Conservation (phyloP, 2,888 invertebrate genomes). For the Leptinotarsa juncta region DNA sequence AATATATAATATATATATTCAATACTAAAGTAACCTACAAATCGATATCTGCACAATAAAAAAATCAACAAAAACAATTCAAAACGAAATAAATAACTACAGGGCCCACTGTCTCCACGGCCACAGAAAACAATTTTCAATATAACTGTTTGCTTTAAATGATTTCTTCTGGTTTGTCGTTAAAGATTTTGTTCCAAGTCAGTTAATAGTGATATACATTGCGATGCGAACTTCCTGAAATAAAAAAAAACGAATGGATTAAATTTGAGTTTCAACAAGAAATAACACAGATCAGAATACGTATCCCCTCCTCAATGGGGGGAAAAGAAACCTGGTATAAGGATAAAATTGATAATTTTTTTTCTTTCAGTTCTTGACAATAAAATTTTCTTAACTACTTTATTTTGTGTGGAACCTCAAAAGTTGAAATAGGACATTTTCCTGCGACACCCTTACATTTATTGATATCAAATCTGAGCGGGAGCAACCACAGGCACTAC, state of each 20-base stretch:
- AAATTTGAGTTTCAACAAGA: not conserved
- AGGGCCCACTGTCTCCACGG: not conserved
- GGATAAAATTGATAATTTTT: too few relatives aligned
- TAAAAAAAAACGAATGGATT: not conserved
- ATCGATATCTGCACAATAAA: constrained; percentile 13
- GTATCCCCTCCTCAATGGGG: too few relatives aligned
- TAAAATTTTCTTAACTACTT: too few relatives aligned
- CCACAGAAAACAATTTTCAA: constrained; percentile 14
- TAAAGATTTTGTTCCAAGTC: not conserved
- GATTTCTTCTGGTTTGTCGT: not conserved
- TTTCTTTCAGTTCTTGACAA: too few relatives aligned
- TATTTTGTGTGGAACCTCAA: too few relatives aligned
- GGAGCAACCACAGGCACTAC: too few relatives aligned
- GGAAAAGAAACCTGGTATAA: too few relatives aligned
- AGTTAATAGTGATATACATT: constrained; percentile 24
- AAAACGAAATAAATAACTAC: constrained; percentile 13
- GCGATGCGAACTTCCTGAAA: constrained; percentile 32
- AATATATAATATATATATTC: constrained; percentile 1
- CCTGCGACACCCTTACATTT: too few relatives aligned
- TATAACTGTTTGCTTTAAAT: constrained; percentile 3
- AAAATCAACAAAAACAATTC: not conserved
- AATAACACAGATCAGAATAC: too few relatives aligned
- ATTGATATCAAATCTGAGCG: too few relatives aligned
- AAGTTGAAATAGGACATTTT: too few relatives aligned
- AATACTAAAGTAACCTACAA: not conserved